Evolutionary conservation across 2,888 invertebrate genomes (phyloP).

Genomic region (Ormyrus pomaceus): DNA sequence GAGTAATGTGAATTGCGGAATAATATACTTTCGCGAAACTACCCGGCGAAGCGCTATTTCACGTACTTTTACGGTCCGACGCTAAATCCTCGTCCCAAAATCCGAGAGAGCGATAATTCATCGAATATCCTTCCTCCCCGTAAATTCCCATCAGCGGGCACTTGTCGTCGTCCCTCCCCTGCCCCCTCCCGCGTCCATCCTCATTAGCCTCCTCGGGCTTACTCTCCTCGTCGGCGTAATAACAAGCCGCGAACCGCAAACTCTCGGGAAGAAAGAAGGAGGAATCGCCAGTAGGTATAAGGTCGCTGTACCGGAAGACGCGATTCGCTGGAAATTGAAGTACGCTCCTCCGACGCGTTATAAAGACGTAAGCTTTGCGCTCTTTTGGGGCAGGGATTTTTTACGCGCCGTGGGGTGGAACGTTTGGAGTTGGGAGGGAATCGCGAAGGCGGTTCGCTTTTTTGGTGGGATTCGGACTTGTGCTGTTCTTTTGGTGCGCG

Average conservation of each 20-base stretch:
- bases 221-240: neutral
- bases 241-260: conserved; percentile 24
- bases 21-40: too few relatives aligned
- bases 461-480: too few relatives aligned
- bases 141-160: conserved; percentile 43
- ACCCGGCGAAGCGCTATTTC: too few relatives aligned
- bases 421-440: too few relatives aligned
- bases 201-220: conserved; percentile 33
- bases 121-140: conserved; percentile 12
- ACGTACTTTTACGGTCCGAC: too few relatives aligned
- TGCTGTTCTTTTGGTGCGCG: too few relatives aligned
- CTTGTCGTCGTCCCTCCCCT: conserved; percentile 41
- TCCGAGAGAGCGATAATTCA: conserved; percentile 18
- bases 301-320: conserved; percentile 72
- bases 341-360: conserved; percentile 57
- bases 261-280: neutral
- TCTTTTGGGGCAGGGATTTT: too few relatives aligned
- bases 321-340: conserved; percentile 70
- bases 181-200: conserved; percentile 27
- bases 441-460: too few relatives aligned
- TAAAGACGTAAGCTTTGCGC: too few relatives aligned
- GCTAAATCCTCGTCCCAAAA: neutral
- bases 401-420: too few relatives aligned
- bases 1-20: too few relatives aligned
- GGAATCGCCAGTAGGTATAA: conserved; percentile 17